Conservation (phyloP, 2,888 invertebrate genomes). For the Epinotia nisella region DNA sequence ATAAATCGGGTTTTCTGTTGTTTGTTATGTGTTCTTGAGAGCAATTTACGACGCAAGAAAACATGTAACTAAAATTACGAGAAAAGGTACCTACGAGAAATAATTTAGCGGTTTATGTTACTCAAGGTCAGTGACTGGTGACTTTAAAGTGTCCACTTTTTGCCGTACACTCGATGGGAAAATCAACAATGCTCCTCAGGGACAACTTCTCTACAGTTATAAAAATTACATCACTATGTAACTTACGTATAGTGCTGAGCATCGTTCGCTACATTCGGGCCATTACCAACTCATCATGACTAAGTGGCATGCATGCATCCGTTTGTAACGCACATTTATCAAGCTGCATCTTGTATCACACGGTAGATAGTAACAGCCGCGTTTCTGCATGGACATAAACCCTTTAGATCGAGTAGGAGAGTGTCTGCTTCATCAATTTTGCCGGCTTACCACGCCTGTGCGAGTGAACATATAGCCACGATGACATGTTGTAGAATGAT, state of each 20-base stretch:
- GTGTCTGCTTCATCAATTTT: constrained; percentile 30
- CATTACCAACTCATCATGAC: constrained; percentile 35
- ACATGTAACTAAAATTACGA: too few species aligned
- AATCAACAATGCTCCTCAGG: too few species aligned
- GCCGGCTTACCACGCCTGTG: constrained; percentile 24
- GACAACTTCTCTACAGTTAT: too few species aligned
- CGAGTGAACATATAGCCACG: neutral
- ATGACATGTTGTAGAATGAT: constrained; percentile 1
- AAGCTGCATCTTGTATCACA: constrained; percentile 11
- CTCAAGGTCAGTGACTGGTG: neutral
- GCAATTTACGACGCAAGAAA: too few species aligned
- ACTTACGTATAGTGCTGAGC: neutral
- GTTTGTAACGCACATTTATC: constrained; percentile 29
- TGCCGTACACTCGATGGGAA: neutral
- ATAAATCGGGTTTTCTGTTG: too few species aligned
- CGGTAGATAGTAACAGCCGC: constrained; percentile 5
- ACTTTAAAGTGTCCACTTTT: neutral
- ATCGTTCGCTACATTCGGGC: neutral
- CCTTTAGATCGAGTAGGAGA: neutral
- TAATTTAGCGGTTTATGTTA: too few species aligned
- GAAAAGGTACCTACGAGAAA: too few species aligned
- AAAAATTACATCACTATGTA: neutral
- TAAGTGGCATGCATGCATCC: constrained; percentile 36
- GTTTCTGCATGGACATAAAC: neutral
- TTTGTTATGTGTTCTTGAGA: too few species aligned